Conservation (phyloP, 2,888 invertebrate species). For the Mongoloraphidia duomilia region DNA sequence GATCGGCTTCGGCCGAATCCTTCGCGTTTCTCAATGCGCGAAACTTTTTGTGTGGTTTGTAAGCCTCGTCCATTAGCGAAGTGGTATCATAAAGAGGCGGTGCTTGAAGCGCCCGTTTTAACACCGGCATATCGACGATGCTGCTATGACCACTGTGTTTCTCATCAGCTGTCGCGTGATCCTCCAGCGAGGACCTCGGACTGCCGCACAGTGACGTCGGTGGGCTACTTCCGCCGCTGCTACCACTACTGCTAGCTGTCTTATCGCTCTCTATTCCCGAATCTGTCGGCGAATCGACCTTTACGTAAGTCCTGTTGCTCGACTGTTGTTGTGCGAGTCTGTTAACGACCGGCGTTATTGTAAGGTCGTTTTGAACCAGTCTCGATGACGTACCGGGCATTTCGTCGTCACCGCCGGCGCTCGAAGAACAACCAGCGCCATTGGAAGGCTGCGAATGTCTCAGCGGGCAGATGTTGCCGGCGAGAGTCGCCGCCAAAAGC, state of each 20-base stretch:
- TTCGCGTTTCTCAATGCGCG: slow-evolving; percentile 61
- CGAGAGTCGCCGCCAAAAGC: slow-evolving; percentile 56
- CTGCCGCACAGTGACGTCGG: slow-evolving; percentile 72
- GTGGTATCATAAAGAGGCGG: slow-evolving; percentile 84
- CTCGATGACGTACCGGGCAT: slow-evolving; percentile 54
- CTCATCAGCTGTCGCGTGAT: slow-evolving; percentile 44
- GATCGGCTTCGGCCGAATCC: slow-evolving; percentile 65
- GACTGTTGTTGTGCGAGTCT: slow-evolving; percentile 26
- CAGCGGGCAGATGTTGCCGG: slow-evolving; percentile 58
- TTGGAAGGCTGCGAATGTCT: slow-evolving; percentile 32
- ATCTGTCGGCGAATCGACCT: slow-evolving; percentile 82
- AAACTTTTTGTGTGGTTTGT: slow-evolving; percentile 92
- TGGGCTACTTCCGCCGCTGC: slow-evolving; percentile 41
- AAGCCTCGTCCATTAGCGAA: slow-evolving; percentile 85
- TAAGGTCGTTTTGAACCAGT: slow-evolving; percentile 56
- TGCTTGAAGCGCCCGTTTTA: slow-evolving; percentile 83
- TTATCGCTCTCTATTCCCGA: slow-evolving; percentile 86
- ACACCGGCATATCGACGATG: slow-evolving; percentile 78
- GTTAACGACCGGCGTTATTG: slow-evolving; percentile 50
- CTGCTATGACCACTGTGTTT: slow-evolving; percentile 6
- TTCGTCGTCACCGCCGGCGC: slow-evolving; percentile 68
- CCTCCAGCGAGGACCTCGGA: slow-evolving; percentile 71
- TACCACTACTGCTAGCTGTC: slow-evolving; percentile 36
- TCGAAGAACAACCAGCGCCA: slow-evolving; percentile 58
- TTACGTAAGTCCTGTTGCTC: slow-evolving; percentile 45